Evolutionary conservation across 2,888 invertebrate genomes (phyloP), one percentile per base, ranked within the genome.

Genomic region (Metopia argyrocephala): DNA sequence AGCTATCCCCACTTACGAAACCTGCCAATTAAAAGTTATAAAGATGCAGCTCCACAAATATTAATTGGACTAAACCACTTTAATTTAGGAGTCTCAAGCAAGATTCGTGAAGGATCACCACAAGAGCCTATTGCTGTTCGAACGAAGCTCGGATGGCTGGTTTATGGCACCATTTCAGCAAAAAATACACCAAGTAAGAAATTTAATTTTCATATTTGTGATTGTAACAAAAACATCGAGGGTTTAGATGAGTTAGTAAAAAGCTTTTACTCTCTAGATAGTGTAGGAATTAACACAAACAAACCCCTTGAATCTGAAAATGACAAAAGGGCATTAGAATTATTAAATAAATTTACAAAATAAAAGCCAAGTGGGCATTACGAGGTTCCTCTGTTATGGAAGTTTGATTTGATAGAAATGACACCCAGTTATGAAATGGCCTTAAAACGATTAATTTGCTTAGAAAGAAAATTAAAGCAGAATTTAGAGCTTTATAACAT

Each of bases 41-140:
- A 1, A 0, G 20, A 73, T 50, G 78, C 68, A 12, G 50, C 38
- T 27, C 78, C 74, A 15, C 23, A 54, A 48, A 23, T 78, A 0
- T 45, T 78, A 15, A 78, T 78, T 20, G 69, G 79, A 12, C 38
- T 76, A 38, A 76, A 79, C n/a, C 71, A 79, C 62, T 62, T 76
- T 5, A 28, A 66, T 15, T 28, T 79, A 5, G 75, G 75, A 15
- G 18, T 75, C 3, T 66, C 59, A 38, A 54, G 9, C 18, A 79
- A 79, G 45, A 62, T 25, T 5, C 57, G 48, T 25, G 57, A 80
- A 46, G 71, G 76, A 3, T 31, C 52, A 9, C 23, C 38, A 48
- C 18, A 79, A 38, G 79, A 80, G 18, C 62, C 71, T 5, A 18
- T 80, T 45, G 79, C 79, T 25, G 66, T 66, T 2, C 20, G 20